Conservation (phyloP, 2,113 vertebrate species). For the Mobula birostris region DNA sequence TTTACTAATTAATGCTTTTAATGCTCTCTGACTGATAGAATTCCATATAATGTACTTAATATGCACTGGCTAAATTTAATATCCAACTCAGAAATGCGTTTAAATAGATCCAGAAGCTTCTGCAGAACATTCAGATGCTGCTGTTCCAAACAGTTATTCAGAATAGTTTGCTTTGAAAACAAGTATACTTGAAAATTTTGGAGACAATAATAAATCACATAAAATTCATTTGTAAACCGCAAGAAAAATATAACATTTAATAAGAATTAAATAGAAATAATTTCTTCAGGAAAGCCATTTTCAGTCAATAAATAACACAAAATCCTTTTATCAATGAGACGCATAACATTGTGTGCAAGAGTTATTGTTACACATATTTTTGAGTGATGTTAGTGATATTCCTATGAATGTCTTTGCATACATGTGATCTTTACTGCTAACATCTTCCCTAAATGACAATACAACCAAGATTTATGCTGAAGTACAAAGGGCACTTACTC, state of each 20-base stretch:
- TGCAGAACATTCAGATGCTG: neutral
- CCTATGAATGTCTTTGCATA: neutral
- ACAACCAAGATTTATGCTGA: neutral
- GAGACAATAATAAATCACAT: neutral
- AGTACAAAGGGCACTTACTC: neutral
- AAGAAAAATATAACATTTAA: slow-evolving; percentile 11
- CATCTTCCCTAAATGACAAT: neutral
- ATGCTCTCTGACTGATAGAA: neutral
- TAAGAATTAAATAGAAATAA: neutral
- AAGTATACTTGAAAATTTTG: neutral
- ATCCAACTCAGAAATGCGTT: neutral
- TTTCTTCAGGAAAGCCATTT: neutral
- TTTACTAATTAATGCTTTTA: neutral
- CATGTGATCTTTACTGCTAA: neutral
- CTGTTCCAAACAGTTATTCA: neutral
- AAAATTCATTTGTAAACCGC: neutral
- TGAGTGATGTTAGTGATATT: no score
- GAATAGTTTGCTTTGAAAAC: neutral
- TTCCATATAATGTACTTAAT: neutral
- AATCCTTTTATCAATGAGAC: neutral
- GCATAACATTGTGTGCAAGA: neutral
- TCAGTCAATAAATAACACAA: neutral
- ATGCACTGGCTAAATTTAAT: neutral
- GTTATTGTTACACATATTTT: neutral
- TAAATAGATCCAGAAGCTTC: neutral